Conservation (phyloP, 2,113 vertebrate species). For the Thymallus thymallus region DNA sequence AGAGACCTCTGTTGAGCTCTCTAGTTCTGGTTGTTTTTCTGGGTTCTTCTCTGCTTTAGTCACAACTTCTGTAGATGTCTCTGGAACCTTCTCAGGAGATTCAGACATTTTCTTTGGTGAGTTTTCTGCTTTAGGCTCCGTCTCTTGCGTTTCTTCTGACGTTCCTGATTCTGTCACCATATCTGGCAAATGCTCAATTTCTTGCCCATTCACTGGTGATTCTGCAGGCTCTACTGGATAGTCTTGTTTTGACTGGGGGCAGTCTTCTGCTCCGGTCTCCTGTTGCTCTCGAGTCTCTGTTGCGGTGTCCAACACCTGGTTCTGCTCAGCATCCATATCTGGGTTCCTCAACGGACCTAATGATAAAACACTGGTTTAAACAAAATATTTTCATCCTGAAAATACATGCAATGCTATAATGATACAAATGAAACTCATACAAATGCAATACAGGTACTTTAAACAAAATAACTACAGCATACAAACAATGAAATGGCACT, state of each 20-base stretch:
- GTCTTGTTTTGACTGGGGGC: constrained; percentile 36
- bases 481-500: neutral
- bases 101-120: constrained; percentile 21
- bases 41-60: neutral
- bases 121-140: neutral
- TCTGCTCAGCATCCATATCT: constrained; percentile 68
- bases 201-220: constrained; percentile 42
- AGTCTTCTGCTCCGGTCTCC: constrained; percentile 49
- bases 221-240: constrained; percentile 47
- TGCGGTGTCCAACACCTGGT: constrained; percentile 40
- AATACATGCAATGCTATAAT: no score
- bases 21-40: constrained; percentile 23
- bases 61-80: neutral
- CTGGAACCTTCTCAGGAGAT: no score
- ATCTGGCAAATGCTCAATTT: neutral
- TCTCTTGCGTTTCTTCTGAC: constrained; percentile 26
- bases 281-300: constrained; percentile 48
- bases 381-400: neutral
- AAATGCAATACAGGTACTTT: no score
- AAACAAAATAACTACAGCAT: no score
- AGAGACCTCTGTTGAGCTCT: constrained; percentile 42
- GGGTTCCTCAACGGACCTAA: constrained; percentile 48
- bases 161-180: constrained; percentile 22
- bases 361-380: constrained; percentile 20
- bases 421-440: no score